A percentile compares a stretch with the other conserved stretches of the same genome.
These are phyloP conservation scores for Busseola fusca DNA, from an alignment of 2,888 invertebrate genomes.

Conservation along the genomic window DNA sequence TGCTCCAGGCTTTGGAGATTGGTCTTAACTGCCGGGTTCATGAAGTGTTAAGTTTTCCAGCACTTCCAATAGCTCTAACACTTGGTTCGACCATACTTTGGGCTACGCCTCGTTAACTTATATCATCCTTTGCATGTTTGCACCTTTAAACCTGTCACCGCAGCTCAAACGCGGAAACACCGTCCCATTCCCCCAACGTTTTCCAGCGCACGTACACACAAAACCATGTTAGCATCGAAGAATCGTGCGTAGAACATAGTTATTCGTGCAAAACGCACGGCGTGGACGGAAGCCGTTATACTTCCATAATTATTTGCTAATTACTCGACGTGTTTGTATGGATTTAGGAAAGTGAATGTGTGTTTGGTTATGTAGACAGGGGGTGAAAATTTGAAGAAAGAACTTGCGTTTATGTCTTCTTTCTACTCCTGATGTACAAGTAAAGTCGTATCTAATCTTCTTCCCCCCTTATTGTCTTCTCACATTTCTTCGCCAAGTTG, in stretches of 20 bases:
- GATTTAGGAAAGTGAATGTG: conserved; percentile 62
- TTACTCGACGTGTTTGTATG: conserved; percentile 41
- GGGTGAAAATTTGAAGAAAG: neutral
- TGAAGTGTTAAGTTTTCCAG: neutral
- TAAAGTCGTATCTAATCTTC: neutral
- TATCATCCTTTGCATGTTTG: neutral
- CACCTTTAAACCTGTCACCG: neutral
- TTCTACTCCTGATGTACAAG: too few relatives aligned
- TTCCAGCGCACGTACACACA: conserved; percentile 4
- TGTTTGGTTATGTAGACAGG: conserved; percentile 24
- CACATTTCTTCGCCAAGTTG: neutral
- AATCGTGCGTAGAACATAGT: conserved; percentile 52
- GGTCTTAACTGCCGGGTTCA: too few relatives aligned
- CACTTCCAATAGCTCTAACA: neutral
- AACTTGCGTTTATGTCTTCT: neutral
- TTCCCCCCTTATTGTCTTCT: neutral
- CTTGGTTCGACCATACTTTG: neutral
- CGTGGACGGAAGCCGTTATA: conserved; percentile 59
- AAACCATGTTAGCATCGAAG: conserved; percentile 43
- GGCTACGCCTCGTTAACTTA: too few relatives aligned
- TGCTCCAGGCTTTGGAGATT: too few relatives aligned
- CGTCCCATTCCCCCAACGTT: neutral
- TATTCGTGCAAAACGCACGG: conserved; percentile 56
- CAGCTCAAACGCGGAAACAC: conserved; percentile 16
- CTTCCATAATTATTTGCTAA: conserved; percentile 63